Evolutionary conservation across 2,888 invertebrate genomes (phyloP), one percentile per base, ranked within the genome.

Genomic region (Parelbella ahira): DNA sequence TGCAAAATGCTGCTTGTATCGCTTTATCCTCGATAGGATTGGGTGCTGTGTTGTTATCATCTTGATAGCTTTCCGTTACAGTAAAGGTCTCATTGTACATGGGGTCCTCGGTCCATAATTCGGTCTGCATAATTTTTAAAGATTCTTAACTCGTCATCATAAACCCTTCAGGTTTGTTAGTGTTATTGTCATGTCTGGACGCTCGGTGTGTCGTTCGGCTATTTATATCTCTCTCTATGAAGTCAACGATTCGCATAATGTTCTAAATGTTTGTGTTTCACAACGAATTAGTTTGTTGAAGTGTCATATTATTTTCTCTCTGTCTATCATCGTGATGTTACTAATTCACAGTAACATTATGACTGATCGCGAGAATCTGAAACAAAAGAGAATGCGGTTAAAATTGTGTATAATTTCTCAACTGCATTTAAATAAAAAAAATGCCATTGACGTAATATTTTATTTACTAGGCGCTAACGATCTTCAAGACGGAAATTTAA

Each of bases 1-100:
- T 83, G 60, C 92, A 93, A 68, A 95, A 94, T 30, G 92, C 78
- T 5, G 92, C 90, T 81, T 94, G 94, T 2, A 94, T 92, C 0
- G 89, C 72, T 49, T 90, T 89, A 49, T 91, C 89, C 49, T 91
- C 89, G 45, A 93, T 92, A 86, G 92, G 87, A 60, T 91, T 89
- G 11, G 63, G 53, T 7, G 50, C 47, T 1, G 69, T 67, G 32
- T 32, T 44, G 49, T 76, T 77, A 24, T 51, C 65, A 51, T 72
- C 60, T 28, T 65, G 56, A 28, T 52, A 56, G 33, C 52, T 62
- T 47, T 73, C 58, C 28, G 52, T 61, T 20, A 59, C 53, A 32
- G 49, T 62, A 41, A 54, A 48, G 28, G 58, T 77, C 21, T 63
- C 59, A 62, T 74, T 76, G 47, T 65, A 62, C 4, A 58, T 36